A percentile compares a stretch with the other conserved stretches of the same genome.
Evolutionary conservation across 2,113 vertebrate genomes (phyloP).

Genomic region (Sminthopsis crassicaudata): DNA sequence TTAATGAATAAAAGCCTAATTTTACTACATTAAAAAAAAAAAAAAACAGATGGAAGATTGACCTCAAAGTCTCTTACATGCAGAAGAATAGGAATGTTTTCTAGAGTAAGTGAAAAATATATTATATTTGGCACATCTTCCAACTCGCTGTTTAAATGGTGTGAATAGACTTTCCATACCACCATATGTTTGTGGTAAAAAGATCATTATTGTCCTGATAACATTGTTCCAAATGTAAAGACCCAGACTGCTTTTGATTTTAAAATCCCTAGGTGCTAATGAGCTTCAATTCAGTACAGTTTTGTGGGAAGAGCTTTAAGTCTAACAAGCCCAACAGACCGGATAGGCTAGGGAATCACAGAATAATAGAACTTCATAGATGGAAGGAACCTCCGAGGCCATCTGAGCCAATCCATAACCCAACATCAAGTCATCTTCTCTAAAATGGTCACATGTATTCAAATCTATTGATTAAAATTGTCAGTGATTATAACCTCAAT

Average conservation of each 20-base stretch:
- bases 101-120: conserved; percentile 5
- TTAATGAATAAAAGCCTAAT: conserved; percentile 13
- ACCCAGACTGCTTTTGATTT: conserved; percentile 45
- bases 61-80: conserved; percentile 5
- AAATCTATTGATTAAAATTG: background rate
- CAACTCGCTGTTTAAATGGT: conserved; percentile 36
- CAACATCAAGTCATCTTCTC: background rate
- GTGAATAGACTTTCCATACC: conserved; percentile 20
- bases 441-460: background rate
- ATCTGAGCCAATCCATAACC: background rate
- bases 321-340: conserved; percentile 5
- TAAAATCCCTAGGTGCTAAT: conserved; percentile 25
- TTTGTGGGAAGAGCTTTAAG: conserved; percentile 32
- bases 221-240: conserved; percentile 29
- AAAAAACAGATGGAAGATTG: conserved; percentile 6
- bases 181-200: conserved; percentile 28
- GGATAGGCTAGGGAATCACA: background rate
- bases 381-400: background rate
- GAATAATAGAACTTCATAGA: background rate
- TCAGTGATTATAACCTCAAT: background rate
- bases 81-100: background rate
- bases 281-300: conserved; percentile 23
- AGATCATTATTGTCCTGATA: background rate
- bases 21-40: conserved; percentile 1
- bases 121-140: background rate